phyloP scores from a whole-genome alignment of 2,113 vertebrate genomes.

The Loxodonta africana region DNA sequence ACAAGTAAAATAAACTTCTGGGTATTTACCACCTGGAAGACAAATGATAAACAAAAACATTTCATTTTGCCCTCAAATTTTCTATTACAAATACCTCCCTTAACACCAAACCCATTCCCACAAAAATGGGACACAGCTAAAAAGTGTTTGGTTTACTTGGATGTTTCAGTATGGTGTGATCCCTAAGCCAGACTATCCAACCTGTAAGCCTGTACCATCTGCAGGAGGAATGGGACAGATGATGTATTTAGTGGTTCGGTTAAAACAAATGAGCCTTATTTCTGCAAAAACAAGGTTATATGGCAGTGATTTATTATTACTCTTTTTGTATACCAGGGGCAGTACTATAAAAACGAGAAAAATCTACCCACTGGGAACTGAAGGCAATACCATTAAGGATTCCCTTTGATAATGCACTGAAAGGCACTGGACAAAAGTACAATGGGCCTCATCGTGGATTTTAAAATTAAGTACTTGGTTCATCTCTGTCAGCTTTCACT shows the following conservation, averaged over 20 bases:
- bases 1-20: constrained; percentile 29
- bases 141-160: neutral
- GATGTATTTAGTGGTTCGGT: neutral
- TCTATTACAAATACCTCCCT: constrained; percentile 45
- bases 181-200: neutral
- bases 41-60: neutral
- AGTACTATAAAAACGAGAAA: constrained; percentile 49
- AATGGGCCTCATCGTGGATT: neutral
- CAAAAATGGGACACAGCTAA: constrained; percentile 36
- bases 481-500: constrained; percentile 25
- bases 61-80: constrained; percentile 52
- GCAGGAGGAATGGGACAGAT: neutral
- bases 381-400: constrained; percentile 64
- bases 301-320: constrained; percentile 62
- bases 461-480: neutral
- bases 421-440: constrained; percentile 76
- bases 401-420: constrained; percentile 60
- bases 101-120: neutral
- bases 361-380: constrained; percentile 57
- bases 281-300: constrained; percentile 53
- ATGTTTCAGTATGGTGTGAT: neutral
- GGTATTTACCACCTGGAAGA: constrained; percentile 44
- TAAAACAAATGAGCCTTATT: neutral
- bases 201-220: neutral
- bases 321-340: constrained; percentile 46